A percentile compares a stretch with the other conserved stretches of the same genome.
phyloP scores from a whole-genome alignment of 2,113 vertebrate species.

The Phycodurus eques region DNA sequence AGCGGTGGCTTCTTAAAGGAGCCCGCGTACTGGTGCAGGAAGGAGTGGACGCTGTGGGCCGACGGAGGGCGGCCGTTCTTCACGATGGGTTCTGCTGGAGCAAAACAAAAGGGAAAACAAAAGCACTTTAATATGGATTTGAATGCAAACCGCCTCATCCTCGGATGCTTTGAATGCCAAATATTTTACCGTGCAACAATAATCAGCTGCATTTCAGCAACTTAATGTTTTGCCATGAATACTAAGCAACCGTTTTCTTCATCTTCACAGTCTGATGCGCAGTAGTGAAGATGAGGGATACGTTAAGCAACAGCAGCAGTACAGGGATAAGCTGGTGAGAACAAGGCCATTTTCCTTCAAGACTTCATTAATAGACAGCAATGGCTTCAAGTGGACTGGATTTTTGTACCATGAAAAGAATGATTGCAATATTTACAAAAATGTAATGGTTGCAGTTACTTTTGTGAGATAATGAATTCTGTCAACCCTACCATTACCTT shows the following conservation, averaged over 20 bases:
- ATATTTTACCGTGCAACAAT: not conserved
- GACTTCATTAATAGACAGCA: not conserved
- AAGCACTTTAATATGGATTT: not conserved
- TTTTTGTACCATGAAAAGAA: not conserved
- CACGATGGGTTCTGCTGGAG: constrained; percentile 86
- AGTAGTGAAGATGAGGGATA: not conserved
- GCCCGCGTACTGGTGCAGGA: constrained; percentile 93
- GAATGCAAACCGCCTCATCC: not conserved
- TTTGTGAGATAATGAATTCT: too few relatives aligned
- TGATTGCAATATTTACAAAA: not conserved
- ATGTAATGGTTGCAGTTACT: too few relatives aligned
- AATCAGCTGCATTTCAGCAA: not conserved
- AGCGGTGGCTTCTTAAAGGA: constrained; percentile 94
- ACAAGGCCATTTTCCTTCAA: not conserved
- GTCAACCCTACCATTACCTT: too few relatives aligned
- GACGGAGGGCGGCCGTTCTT: constrained; percentile 92
- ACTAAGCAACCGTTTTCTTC: not conserved
- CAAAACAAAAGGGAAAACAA: constrained; percentile 12
- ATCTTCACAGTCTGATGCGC: not conserved
- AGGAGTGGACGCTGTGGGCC: constrained; percentile 94
- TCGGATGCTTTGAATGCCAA: not conserved
- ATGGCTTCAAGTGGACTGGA: constrained; percentile 1
- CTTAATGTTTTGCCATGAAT: not conserved
- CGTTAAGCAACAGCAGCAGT: not conserved
- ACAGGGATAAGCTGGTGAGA: not conserved